Percentiles rank a stretch among this genome's conserved stretches.
Evolutionary conservation across 2,113 vertebrate species (phyloP).

Genomic region (Chaetodon trifascialis): DNA sequence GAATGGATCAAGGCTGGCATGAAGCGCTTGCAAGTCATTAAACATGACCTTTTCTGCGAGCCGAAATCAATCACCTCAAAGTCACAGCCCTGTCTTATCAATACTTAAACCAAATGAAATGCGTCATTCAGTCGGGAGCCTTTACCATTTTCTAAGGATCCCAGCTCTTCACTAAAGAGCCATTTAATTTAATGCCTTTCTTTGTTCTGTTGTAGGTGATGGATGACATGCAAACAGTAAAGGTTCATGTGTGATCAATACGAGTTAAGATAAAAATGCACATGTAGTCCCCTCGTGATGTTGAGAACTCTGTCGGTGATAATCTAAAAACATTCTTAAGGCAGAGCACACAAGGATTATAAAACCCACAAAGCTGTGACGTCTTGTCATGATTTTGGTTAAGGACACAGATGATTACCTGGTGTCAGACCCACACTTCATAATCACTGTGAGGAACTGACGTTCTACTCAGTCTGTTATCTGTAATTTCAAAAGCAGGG

Average conservation of each 20-base stretch:
- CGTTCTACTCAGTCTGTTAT: slow-evolving; percentile 19
- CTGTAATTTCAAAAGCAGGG: slow-evolving; percentile 41
- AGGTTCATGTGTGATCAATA: neutral
- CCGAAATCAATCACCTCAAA: slow-evolving; percentile 76
- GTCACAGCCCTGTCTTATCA: slow-evolving; percentile 67
- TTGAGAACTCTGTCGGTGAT: slow-evolving; percentile 8
- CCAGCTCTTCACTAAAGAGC: slow-evolving; percentile 17
- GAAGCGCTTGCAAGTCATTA: slow-evolving; percentile 71
- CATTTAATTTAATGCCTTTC: slow-evolving; percentile 9
- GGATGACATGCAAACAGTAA: neutral
- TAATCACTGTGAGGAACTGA: slow-evolving; percentile 13
- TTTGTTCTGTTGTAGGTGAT: slow-evolving; percentile 25
- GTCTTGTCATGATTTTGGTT: slow-evolving; percentile 25
- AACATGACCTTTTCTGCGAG: slow-evolving; percentile 79
- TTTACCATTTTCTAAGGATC: slow-evolving; percentile 29
- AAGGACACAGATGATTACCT: slow-evolving; percentile 17
- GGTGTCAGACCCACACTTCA: neutral
- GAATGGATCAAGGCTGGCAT: slow-evolving; percentile 47
- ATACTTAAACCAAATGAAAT: slow-evolving; percentile 65
- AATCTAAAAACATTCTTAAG: slow-evolving; percentile 10
- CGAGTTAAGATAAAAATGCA: slow-evolving; percentile 6
- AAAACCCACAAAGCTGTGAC: slow-evolving; percentile 18
- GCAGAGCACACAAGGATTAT: slow-evolving; percentile 1
- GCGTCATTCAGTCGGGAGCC: slow-evolving; percentile 26
- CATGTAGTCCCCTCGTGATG: neutral